Evolutionary conservation across 1,140 invertebrate species (phyloP).

Genomic region (Achroia grisella): DNA sequence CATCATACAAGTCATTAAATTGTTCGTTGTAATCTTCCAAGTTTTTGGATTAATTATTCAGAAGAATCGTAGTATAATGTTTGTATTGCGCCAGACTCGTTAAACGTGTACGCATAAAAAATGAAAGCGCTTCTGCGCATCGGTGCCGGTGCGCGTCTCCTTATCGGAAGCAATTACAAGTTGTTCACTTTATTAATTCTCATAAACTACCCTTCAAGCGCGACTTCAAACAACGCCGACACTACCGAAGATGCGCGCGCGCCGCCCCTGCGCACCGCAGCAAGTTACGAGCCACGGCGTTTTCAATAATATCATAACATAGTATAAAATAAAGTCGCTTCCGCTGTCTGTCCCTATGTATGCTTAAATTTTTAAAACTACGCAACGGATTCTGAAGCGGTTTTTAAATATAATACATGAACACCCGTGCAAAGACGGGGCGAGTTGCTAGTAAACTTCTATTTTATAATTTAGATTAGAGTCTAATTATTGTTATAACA

Average conservation of each 20-base stretch:
- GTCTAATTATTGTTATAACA: too few species aligned
- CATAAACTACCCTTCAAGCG: slow-evolving; percentile 67
- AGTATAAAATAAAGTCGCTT: too few species aligned
- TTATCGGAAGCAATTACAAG: slow-evolving; percentile 71
- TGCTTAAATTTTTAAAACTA: too few species aligned
- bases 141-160: slow-evolving; percentile 10
- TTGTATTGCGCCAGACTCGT: too few species aligned
- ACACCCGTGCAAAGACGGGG: too few species aligned
- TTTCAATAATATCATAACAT: too few species aligned
- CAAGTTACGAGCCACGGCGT: slow-evolving; percentile 18
- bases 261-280: slow-evolving; percentile 11
- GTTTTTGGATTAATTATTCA: slow-evolving; percentile 13
- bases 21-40: slow-evolving; percentile 2
- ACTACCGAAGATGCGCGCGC: slow-evolving; percentile 19
- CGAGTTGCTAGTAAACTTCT: too few species aligned
- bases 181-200: slow-evolving; percentile 68
- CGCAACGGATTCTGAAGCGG: too few species aligned
- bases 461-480: too few species aligned
- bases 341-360: too few species aligned
- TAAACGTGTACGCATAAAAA: too few species aligned
- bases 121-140: slow-evolving; percentile 29
- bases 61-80: slow-evolving; percentile 35
- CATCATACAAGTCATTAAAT: slow-evolving; percentile 2
- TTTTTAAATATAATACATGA: too few species aligned
- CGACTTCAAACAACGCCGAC: slow-evolving; percentile 57